Base-by-base conservation (phyloP, 2,888 invertebrate species). In the Cephus runcator region DNA sequence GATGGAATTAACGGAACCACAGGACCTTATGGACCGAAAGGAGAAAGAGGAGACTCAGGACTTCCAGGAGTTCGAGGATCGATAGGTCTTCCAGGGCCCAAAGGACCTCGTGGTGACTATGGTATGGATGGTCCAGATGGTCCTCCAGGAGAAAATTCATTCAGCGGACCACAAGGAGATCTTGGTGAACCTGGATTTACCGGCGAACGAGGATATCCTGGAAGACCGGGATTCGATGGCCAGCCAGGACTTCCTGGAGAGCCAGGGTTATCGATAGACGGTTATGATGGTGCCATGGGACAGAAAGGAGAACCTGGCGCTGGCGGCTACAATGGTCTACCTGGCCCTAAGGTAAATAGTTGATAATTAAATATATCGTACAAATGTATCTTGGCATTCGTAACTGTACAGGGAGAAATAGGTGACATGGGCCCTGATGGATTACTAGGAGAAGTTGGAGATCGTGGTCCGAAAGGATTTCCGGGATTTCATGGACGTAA, bases 41-140 rank as follows among this genome's bases (percentile, higher is more conserved):
- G 98, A 83, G 95, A 96, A 88, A 93, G 92, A 30, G 98, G 98
- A 80, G 94, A 94, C 80, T 94, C 94, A 76, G 98, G 97, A 79
- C 92, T 93, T 71, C 93, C 93, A 80, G 97, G 97, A 3, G 86
- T 91, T 2, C 92, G 93, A 1, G 97, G 97, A 30, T 89, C 88
- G 12, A 92, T 92, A 81, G 97, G 96, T 0, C 87, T 83, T 12
- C 87, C 92, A 4, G 96, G 96, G 12, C 85, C 90, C 11, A 85
- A 88, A 3, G 96, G 96, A 1, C 83, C 90, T 15, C 81, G 89
- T 2, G 96, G 96, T 31, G 93, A 93, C 71, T 93, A 93, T 87
- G 97, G 97, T 30, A 93, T 93, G 78, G 92, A 93, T 76, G 97
- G 97, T 11, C 88, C 93, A n/a, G 93, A 93, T 83, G 93, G 94